Conservation (phyloP, 2,888 invertebrate genomes). For the Netelia virgata region DNA sequence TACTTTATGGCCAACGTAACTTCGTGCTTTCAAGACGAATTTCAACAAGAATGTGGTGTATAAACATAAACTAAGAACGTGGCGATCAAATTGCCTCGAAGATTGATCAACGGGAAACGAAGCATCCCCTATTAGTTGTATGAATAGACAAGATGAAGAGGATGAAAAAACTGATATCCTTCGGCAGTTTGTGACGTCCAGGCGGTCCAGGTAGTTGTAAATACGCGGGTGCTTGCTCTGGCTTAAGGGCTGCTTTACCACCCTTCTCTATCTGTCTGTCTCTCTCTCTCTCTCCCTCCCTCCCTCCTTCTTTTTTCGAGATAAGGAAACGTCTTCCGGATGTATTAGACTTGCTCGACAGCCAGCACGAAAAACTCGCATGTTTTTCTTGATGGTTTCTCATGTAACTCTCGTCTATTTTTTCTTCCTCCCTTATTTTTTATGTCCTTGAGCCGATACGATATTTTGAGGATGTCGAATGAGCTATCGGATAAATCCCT, state of each 20-base stretch:
- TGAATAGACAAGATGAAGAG: not conserved
- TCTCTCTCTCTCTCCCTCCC: not conserved
- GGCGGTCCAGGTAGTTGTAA: not conserved
- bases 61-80: too few relatives aligned
- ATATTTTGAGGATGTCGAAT: not conserved
- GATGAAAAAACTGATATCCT: not conserved
- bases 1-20: too few relatives aligned
- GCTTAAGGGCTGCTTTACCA: not conserved
- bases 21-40: too few relatives aligned
- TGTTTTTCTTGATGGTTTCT: not conserved
- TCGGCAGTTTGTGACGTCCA: not conserved
- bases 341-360: not conserved
- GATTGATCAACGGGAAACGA: too few relatives aligned
- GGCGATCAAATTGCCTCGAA: too few relatives aligned
- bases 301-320: not conserved
- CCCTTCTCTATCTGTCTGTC: too few relatives aligned
- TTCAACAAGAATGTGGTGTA: too few relatives aligned
- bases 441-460: constrained; percentile 5
- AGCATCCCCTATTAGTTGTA: not conserved
- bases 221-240: not conserved
- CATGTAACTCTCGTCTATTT: not conserved
- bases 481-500: not conserved
- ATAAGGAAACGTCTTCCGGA: not conserved
- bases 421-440: constrained; percentile 31
- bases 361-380: not conserved